A percentile compares a stretch with the other conserved stretches of the same genome.
phyloP scores from a whole-genome alignment of 2,113 vertebrate genomes.

The Phaethon lepturus region DNA sequence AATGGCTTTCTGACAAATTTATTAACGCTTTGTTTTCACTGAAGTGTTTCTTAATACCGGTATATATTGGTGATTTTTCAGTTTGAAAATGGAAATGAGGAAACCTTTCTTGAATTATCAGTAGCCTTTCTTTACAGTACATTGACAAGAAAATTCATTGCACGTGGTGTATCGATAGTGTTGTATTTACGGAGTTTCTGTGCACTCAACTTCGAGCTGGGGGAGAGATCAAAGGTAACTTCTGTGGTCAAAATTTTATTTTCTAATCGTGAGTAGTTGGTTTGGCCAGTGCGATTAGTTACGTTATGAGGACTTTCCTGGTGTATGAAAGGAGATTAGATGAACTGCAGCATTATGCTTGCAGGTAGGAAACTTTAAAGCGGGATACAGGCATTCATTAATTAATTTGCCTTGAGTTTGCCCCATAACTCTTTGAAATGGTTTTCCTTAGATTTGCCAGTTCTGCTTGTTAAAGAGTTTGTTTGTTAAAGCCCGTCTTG shows the following conservation, averaged over 20 bases:
- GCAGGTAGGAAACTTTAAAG: not conserved
- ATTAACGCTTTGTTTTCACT: not conserved
- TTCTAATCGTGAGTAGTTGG: not conserved
- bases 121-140: not conserved
- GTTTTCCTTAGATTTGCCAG: not conserved
- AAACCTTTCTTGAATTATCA: not conserved
- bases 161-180: rapidly evolving
- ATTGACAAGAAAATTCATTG: not conserved
- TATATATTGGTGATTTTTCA: not conserved
- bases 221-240: not conserved
- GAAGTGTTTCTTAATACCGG: not conserved
- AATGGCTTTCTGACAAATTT: not conserved
- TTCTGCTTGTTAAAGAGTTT: not conserved
- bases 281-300: not conserved
- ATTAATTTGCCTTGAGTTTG: not conserved
- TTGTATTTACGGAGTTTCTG: not conserved
- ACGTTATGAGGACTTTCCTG: not conserved
- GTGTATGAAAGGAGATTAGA: not conserved
- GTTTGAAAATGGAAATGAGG: not conserved
- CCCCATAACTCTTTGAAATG: not conserved
- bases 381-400: not conserved
- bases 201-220: not conserved
- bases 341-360: not conserved
- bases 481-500: not conserved
- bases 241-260: not conserved